These are phyloP conservation scores for Saccopteryx bilineata DNA, from an alignment of 2,113 vertebrate species.

Conservation along the genomic window DNA sequence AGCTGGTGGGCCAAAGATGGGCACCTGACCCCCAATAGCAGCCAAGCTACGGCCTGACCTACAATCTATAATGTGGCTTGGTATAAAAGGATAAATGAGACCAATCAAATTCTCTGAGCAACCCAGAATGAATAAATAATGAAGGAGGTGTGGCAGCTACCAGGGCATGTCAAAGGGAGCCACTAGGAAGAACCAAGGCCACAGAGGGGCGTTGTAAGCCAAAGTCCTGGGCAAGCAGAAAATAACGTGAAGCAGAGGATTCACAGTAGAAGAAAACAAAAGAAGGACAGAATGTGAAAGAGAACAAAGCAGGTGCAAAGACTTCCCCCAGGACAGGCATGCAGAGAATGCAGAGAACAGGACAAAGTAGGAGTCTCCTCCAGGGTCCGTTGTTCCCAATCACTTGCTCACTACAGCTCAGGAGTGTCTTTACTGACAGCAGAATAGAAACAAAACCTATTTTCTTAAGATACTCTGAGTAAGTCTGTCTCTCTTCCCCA, in stretches of 20 bases:
- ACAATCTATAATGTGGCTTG: no score
- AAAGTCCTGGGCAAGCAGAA: neutral
- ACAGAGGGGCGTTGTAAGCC: neutral
- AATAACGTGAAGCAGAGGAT: neutral
- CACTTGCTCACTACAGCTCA: neutral
- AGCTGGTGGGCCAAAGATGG: neutral
- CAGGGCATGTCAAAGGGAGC: neutral
- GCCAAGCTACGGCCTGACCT: no score
- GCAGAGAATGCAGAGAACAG: neutral
- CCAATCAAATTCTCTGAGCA: neutral
- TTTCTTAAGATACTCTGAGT: neutral
- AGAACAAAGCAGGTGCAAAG: neutral
- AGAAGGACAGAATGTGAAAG: neutral
- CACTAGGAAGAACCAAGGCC: neutral
- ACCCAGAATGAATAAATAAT: neutral
- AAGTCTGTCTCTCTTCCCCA: neutral
- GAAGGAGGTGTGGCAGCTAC: neutral
- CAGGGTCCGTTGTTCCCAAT: neutral
- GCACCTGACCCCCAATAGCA: neutral
- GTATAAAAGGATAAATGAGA: neutral
- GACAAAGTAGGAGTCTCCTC: rapidly evolving
- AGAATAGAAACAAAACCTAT: neutral
- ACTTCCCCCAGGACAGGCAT: neutral
- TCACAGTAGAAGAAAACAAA: neutral
- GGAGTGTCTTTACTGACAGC: neutral